Percentiles rank a stretch among this genome's conserved stretches.
These are phyloP conservation scores for Calosoma granatense DNA, from an alignment of 1,140 invertebrate species.

Conservation along the genomic window DNA sequence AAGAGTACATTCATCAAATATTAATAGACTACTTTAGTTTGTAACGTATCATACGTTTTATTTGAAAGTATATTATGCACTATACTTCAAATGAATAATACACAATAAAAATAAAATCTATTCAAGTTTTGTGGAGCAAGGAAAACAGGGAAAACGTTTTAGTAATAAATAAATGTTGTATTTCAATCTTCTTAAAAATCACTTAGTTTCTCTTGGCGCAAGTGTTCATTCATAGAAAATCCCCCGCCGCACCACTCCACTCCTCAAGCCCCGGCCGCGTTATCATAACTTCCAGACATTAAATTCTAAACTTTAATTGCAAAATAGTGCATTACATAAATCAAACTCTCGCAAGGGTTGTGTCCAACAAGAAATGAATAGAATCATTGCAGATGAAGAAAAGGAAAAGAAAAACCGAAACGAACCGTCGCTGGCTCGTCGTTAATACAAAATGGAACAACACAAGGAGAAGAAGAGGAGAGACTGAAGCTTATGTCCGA, in stretches of 20 bases:
- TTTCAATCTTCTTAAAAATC: constrained; percentile 8
- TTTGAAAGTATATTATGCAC: too few relatives aligned
- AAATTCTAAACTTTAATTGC: constrained; percentile 7
- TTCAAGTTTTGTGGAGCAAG: neutral
- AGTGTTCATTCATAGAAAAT: neutral
- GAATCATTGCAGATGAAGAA: neutral
- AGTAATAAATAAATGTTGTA: constrained; percentile 1
- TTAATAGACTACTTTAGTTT: too few relatives aligned
- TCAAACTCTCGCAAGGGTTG: neutral
- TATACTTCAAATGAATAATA: neutral
- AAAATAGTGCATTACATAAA: constrained; percentile 6
- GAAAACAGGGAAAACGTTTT: neutral
- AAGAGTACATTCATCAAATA: too few relatives aligned
- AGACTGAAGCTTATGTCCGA: too few relatives aligned
- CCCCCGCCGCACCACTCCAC: neutral
- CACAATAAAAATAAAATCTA: neutral
- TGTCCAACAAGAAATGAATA: neutral
- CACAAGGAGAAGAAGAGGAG: too few relatives aligned
- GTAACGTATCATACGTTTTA: too few relatives aligned
- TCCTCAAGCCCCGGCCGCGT: too few relatives aligned
- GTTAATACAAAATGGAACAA: neutral
- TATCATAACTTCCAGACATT: constrained; percentile 4
- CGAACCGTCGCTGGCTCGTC: too few relatives aligned
- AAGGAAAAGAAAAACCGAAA: neutral
- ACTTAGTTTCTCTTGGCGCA: neutral